phyloP scores from a whole-genome alignment of 1,140 invertebrate species.

The Ips nitidus region DNA sequence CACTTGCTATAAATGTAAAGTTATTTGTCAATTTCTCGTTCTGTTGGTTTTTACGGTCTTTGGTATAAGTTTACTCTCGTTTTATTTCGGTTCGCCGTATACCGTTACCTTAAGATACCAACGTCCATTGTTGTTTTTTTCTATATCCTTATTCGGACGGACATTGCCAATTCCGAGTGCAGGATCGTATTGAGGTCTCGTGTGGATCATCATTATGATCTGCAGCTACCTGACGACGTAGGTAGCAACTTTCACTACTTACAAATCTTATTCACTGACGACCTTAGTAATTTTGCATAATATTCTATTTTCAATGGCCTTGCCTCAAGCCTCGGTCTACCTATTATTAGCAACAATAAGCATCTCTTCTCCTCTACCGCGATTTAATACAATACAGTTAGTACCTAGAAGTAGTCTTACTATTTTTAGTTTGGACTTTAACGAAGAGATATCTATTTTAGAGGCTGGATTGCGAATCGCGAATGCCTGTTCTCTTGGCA shows the following conservation, averaged over 20 bases:
- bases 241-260: not conserved
- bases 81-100: constrained; percentile 11
- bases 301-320: not conserved
- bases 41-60: constrained; percentile 3
- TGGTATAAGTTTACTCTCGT: constrained; percentile 10
- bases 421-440: too few species aligned
- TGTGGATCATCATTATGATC: not conserved
- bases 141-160: constrained; percentile 12
- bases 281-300: not conserved
- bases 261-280: not conserved
- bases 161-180: constrained; percentile 16
- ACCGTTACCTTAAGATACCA: constrained; percentile 23
- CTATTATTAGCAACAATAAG: not conserved
- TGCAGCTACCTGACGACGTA: not conserved
- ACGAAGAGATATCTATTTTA: too few species aligned
- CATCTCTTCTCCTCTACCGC: too few species aligned
- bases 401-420: too few species aligned
- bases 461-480: too few species aligned
- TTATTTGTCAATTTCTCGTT: too few species aligned
- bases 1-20: too few species aligned
- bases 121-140: constrained; percentile 18
- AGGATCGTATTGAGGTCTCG: not conserved
- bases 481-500: too few species aligned
- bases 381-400: too few species aligned
- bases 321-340: not conserved